These are phyloP conservation scores for Scolanthus callimorphus DNA, from an alignment of 92 coral and sea anemone species.

Conservation along the genomic window DNA sequence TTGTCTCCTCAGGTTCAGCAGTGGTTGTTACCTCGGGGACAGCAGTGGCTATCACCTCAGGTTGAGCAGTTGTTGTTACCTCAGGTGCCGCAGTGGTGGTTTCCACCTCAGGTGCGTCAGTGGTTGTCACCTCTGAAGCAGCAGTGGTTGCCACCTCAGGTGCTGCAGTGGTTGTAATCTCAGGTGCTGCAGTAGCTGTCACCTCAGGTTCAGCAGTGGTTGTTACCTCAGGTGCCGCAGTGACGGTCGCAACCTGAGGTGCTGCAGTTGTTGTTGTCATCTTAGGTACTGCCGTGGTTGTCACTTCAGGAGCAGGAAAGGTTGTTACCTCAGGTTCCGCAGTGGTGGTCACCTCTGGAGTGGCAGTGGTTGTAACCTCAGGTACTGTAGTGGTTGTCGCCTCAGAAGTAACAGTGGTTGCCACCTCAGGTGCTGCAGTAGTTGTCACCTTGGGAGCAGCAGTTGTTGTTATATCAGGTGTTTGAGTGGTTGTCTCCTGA, in stretches of 20 bases:
- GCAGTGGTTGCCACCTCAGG: background rate
- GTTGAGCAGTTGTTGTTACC: background rate
- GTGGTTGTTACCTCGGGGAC: background rate
- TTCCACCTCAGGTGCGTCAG: background rate
- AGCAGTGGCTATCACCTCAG: background rate
- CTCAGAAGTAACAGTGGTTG: background rate
- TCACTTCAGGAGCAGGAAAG: background rate
- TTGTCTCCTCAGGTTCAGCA: no score
- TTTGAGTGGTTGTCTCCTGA: no score
- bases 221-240: background rate
- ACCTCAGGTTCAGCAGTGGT: background rate
- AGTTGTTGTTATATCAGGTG: background rate
- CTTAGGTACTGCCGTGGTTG: background rate
- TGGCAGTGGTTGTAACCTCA: background rate
- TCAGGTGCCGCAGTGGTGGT: background rate
- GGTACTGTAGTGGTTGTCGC: background rate
- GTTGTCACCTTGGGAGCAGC: background rate
- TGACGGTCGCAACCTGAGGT: background rate
- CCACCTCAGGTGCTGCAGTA: background rate
- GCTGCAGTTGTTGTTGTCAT: background rate
- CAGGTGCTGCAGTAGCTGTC: background rate
- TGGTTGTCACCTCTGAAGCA: background rate
- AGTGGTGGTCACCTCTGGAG: slow-evolving; percentile 1
- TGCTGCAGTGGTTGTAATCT: background rate
- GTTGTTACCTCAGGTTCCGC: background rate